Evolutionary conservation across 2,113 vertebrate genomes (phyloP), one percentile per base, ranked within the genome.

Genomic region (Clarias gariepinus): DNA sequence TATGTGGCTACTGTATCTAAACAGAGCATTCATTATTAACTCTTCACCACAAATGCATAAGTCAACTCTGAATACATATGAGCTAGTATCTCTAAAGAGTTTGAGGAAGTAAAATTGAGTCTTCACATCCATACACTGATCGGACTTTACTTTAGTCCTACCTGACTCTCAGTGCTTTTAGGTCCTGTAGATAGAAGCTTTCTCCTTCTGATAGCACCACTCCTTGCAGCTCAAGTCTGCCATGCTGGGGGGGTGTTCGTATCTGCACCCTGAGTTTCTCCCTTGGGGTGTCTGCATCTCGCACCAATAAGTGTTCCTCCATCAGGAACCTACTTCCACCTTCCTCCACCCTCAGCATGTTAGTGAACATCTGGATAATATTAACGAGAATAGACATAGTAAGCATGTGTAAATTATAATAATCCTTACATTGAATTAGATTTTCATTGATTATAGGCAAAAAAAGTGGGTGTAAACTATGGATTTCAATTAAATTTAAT

Each of bases 341-440:
- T 88, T 95, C 94, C 85, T 96, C 95, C 85, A 93, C 92, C 73
- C 90, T 93, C 68, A 96, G 90, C 33, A 93, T 86, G 91, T 94
- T 94, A 80, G 91, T 95, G 90, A 95, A 96, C 74, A 94, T 93
- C 95, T 96, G 91, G 74, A 78, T 66, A 25, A 79, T 28, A 88
- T 30, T 10, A 58, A 10, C 77, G 33, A 13, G 23, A 47, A 64
- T 21, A 47, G 71, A 41, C 4, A 63, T 52, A n/a, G 36, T 41
- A 25, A 68, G 52, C 23, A 15, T 18, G 4, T 23, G 33, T 19
- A 41, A 1, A 11, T 23, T 80, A 23, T 0, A 36, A 61, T 21
- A 21, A 36, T 80, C 18, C 19, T 61, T 13, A 36, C 10, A 6
- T 33, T 60, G 30, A 60, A 58, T 57, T 10, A 55, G 23, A 11